A percentile compares a stretch with the other conserved stretches of the same genome.
These are phyloP conservation scores for Acomys russatus DNA, from an alignment of 2,797 vertebrate genomes.

Conservation along the genomic window DNA sequence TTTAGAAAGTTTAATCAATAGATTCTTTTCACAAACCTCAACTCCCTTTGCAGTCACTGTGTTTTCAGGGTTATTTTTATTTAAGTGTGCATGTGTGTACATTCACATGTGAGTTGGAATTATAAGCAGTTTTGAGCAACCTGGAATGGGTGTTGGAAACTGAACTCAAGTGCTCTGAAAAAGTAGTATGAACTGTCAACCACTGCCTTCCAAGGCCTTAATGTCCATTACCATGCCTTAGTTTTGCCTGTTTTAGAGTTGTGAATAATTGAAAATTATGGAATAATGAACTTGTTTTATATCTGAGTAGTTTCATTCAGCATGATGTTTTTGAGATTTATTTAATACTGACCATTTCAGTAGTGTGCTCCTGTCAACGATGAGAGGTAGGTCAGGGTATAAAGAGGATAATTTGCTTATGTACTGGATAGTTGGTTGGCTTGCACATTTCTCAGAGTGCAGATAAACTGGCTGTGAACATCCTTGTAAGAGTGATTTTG, in stretches of 20 bases:
- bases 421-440: not conserved
- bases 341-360: not conserved
- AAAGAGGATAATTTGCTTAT: not conserved
- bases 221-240: not conserved
- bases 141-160: not conserved
- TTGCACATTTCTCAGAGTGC: not conserved
- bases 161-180: not conserved
- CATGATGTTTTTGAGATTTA: not conserved
- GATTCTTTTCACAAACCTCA: not conserved
- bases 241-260: not conserved
- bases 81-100: not conserved
- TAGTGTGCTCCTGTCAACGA: not conserved
- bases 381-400: not conserved
- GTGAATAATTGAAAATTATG: not conserved
- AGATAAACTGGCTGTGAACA: not conserved
- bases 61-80: not conserved
- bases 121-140: not conserved
- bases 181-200: not conserved
- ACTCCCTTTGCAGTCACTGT: not conserved
- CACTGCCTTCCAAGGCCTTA: not conserved
- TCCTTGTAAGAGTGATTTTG: not conserved
- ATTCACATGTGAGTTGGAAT: not conserved
- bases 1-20: not conserved
- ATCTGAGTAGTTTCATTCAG: slow-evolving; percentile 24
- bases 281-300: not conserved